These are phyloP conservation scores for Trichonephila clavipes DNA, from an alignment of 1,140 invertebrate species.

Conservation along the genomic window DNA sequence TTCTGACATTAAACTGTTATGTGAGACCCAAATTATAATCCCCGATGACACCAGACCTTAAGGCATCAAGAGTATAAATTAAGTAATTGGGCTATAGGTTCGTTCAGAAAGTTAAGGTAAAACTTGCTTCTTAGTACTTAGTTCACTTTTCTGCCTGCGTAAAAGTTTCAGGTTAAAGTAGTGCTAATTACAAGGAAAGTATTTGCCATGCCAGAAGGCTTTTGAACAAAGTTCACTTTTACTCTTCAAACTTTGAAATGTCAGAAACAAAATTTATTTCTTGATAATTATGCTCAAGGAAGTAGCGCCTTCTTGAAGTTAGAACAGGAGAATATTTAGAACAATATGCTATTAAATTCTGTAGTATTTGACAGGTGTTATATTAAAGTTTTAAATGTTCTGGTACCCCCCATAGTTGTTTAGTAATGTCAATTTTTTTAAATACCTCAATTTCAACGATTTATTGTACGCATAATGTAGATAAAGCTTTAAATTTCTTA, in stretches of 20 bases:
- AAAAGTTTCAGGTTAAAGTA: constrained; percentile 38
- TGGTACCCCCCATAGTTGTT: too few relatives aligned
- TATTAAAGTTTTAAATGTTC: too few relatives aligned
- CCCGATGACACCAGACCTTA: too few relatives aligned
- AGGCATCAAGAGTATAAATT: background rate
- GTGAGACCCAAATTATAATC: too few relatives aligned
- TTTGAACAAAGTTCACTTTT: constrained; percentile 41
- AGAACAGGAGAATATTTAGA: too few relatives aligned
- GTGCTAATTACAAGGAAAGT: constrained; percentile 36
- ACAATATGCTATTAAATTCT: too few relatives aligned
- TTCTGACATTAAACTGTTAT: too few relatives aligned
- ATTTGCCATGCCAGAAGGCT: constrained; percentile 7
- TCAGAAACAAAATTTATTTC: constrained; percentile 29
- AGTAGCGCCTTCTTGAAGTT: background rate
- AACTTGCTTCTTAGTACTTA: background rate
- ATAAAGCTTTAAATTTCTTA: too few relatives aligned
- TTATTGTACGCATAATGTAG: too few relatives aligned
- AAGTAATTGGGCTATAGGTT: background rate
- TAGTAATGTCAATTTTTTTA: too few relatives aligned
- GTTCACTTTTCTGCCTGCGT: background rate
- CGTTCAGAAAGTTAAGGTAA: background rate
- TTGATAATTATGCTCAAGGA: constrained; percentile 35
- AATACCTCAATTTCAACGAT: too few relatives aligned
- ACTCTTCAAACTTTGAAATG: background rate
- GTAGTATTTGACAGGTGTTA: background rate